phyloP scores from a whole-genome alignment of 2,113 vertebrate species.

The Colaptes auratus region DNA sequence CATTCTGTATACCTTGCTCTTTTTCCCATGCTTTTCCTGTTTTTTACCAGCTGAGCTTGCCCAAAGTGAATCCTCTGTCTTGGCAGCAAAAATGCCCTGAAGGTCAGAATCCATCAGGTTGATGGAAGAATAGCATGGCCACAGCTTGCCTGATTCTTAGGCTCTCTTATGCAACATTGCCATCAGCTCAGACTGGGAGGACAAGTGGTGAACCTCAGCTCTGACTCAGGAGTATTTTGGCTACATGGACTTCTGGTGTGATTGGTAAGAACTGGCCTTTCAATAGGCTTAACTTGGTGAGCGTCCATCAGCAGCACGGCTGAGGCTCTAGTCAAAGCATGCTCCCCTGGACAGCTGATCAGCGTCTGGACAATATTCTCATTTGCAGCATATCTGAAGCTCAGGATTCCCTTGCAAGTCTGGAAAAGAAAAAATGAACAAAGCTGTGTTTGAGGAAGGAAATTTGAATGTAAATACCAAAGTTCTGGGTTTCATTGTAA shows the following conservation, averaged over 20 bases:
- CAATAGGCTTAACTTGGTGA: not conserved
- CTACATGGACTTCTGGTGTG: not conserved
- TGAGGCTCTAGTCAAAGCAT: not conserved
- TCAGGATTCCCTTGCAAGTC: not conserved
- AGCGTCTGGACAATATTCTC: not conserved
- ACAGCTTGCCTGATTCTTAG: not conserved
- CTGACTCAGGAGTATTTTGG: not conserved
- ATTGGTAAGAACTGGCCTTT: not conserved
- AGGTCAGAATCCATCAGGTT: not conserved
- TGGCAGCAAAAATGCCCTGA: not conserved
- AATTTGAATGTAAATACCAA: not conserved
- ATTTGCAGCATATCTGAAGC: not conserved
- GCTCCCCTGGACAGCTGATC: not conserved
- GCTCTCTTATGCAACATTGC: not conserved
- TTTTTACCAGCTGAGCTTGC: not conserved
- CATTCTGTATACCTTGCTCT: not conserved
- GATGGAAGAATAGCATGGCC: not conserved
- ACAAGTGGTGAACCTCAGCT: not conserved
- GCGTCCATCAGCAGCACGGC: fast-evolving
- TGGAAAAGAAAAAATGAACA: not conserved
- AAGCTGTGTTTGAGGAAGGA: not conserved
- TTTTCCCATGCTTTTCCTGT: not conserved
- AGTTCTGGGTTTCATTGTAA: not conserved
- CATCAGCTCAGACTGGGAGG: fast-evolving
- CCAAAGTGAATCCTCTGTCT: not conserved